phyloP scores from a whole-genome alignment of 2,888 invertebrate species.

The Ectemnius cavifrons region DNA sequence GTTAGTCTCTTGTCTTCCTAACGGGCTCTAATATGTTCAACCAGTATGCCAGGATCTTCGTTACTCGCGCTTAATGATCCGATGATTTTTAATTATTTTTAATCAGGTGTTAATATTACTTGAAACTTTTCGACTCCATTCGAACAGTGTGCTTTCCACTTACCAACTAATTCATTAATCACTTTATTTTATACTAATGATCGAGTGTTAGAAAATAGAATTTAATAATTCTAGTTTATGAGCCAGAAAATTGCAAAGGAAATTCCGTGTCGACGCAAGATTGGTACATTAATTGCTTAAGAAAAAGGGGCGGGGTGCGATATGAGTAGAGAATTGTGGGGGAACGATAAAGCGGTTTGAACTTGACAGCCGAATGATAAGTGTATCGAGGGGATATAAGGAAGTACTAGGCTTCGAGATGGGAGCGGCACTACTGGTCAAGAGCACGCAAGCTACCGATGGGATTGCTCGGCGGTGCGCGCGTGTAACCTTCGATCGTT shows the following conservation, averaged over 20 bases:
- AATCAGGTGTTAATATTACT: too few relatives aligned
- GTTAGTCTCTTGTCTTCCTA: conserved; percentile 25
- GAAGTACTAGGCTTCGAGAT: conserved; percentile 41
- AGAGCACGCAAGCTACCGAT: conserved; percentile 35
- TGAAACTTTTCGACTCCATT: too few relatives aligned
- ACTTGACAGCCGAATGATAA: conserved; percentile 16
- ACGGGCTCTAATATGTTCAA: conserved; percentile 46
- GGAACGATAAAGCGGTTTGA: not conserved
- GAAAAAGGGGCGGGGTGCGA: not conserved
- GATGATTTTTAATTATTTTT: too few relatives aligned
- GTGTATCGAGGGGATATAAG: conserved; percentile 34
- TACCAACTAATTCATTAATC: too few relatives aligned
- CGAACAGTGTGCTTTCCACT: too few relatives aligned
- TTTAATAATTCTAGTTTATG: too few relatives aligned
- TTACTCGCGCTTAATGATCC: conserved; percentile 10
- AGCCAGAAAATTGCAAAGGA: too few relatives aligned
- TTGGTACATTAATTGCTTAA: too few relatives aligned
- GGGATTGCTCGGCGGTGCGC: conserved; percentile 23
- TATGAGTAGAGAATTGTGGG: not conserved
- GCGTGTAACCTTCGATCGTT: conserved; percentile 37
- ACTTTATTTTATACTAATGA: too few relatives aligned
- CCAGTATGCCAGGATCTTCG: conserved; percentile 37
- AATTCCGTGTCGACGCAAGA: too few relatives aligned
- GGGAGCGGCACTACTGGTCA: conserved; percentile 36
- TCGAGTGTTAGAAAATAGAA: too few relatives aligned